Evolutionary conservation across 2,888 invertebrate genomes (phyloP), one percentile per base, ranked within the genome.

Genomic region (Campoletis raptor): DNA sequence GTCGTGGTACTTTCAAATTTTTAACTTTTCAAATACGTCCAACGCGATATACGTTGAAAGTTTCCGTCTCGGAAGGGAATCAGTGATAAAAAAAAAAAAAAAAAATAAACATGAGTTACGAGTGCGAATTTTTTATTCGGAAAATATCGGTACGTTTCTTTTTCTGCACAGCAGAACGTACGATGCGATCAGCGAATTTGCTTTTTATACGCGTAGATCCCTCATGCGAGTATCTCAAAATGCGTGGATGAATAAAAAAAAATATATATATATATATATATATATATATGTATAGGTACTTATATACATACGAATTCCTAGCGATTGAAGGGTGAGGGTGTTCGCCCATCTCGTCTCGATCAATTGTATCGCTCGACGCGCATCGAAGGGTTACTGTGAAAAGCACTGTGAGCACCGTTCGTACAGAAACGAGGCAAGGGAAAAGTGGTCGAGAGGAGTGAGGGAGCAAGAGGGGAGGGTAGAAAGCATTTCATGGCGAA

Each of bases 331-430:
- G 48, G 72, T 69, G 57, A 72, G 73, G 42, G 78, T 52, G 70
- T 57, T 81, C 57, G 64, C 72, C 73, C 67, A 67, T 78, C 73
- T 82, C 78, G 81, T 85, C 81, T 85, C 81, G 78, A 73, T 81
- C 72, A 81, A 81, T 81, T 78, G 81, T 81, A 78, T 81, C 48
- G 54, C 77, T 57, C 72, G 64, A 74, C 77, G 54, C 30, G 40
- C 42, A 73, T 48, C 81, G 78, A 78, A 85, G 85, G 85, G 81
- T 73, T 67, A 73, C 77, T 73, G 40, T 42, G 42, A 79, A 79
- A 79, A 69, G 30, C 57, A 69, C 42, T 54, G 54, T 30, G 54
- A 42, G 66, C 45, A 78, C 57, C 80, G 61, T 79, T 74, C 36
- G 61, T 76, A 21, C 45, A 30, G 61, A 61, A 30, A 61, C 15